Evolutionary conservation across 1,140 invertebrate genomes (phyloP).

Genomic region (Diuraphis noxia): DNA sequence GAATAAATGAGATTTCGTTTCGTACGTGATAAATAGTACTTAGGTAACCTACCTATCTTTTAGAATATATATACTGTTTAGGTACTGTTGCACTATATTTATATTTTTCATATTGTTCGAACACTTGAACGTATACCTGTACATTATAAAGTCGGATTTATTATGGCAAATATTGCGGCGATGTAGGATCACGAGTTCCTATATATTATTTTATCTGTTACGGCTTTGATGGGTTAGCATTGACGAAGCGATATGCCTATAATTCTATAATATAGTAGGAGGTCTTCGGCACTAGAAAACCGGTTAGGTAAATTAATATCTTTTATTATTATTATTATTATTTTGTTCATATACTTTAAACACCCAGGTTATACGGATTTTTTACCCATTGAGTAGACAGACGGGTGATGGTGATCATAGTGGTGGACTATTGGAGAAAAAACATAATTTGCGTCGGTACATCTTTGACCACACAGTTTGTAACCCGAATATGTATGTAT

Average conservation of each 20-base stretch:
- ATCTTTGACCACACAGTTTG: conserved; percentile 44
- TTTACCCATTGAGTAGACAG: not conserved
- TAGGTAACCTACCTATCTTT: not conserved
- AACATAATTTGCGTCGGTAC: conserved; percentile 44
- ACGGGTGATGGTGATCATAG: not conserved
- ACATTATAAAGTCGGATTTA: not conserved
- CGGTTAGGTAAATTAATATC: conserved; percentile 45
- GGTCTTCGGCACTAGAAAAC: conserved; percentile 12
- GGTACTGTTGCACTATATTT: not conserved
- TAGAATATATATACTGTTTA: not conserved
- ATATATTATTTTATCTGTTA: not conserved
- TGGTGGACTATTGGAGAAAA: conserved; percentile 15
- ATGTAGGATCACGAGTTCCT: not conserved
- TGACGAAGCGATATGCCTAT: not conserved
- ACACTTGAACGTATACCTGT: no score
- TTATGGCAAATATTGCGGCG: not conserved
- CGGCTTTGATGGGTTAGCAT: not conserved
- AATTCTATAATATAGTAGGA: not conserved
- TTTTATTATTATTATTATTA: conserved; percentile 40
- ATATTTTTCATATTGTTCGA: conserved; percentile 1
- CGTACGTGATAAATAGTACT: not conserved
- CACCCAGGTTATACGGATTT: conserved; percentile 19
- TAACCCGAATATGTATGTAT: conserved; percentile 37
- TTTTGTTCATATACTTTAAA: conserved; percentile 11
- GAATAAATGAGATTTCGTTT: conserved; percentile 18